phyloP scores from a whole-genome alignment of 2,797 vertebrate genomes.

The Hypotaenidia okinawae region DNA sequence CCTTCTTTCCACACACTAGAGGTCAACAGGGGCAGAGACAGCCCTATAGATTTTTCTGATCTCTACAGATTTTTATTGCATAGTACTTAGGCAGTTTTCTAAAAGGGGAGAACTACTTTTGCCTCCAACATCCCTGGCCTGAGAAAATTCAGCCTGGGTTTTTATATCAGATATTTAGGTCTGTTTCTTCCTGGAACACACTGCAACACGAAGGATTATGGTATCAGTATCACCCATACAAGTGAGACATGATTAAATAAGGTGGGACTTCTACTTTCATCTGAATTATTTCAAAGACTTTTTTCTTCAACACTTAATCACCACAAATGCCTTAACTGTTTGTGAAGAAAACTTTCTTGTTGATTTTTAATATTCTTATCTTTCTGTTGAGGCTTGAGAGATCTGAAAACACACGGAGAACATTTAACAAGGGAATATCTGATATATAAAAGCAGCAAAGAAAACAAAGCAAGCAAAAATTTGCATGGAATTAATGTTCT shows the following conservation, averaged over 20 bases:
- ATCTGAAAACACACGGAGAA: background rate
- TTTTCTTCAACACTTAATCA: background rate
- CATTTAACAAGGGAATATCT: background rate
- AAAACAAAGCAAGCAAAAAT: background rate
- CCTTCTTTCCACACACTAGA: background rate
- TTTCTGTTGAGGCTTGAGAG: background rate
- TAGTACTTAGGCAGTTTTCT: background rate
- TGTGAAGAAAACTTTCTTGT: background rate
- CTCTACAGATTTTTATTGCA: background rate
- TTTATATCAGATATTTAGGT: background rate
- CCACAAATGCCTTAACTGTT: background rate
- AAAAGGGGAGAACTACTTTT: background rate
- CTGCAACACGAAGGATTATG: background rate
- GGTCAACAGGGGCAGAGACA: background rate
- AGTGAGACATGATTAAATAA: background rate
- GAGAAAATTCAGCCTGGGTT: constrained; percentile 7
- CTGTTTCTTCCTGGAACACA: constrained; percentile 21
- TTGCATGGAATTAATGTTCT: background rate
- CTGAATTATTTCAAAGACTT: background rate
- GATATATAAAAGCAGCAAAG: background rate
- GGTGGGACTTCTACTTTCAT: background rate
- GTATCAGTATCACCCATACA: background rate
- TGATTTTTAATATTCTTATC: constrained; percentile 7
- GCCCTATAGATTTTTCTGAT: background rate
- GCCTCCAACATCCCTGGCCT: background rate